Conservation (phyloP, 23 tunicate species). For the Styela plicata region DNA sequence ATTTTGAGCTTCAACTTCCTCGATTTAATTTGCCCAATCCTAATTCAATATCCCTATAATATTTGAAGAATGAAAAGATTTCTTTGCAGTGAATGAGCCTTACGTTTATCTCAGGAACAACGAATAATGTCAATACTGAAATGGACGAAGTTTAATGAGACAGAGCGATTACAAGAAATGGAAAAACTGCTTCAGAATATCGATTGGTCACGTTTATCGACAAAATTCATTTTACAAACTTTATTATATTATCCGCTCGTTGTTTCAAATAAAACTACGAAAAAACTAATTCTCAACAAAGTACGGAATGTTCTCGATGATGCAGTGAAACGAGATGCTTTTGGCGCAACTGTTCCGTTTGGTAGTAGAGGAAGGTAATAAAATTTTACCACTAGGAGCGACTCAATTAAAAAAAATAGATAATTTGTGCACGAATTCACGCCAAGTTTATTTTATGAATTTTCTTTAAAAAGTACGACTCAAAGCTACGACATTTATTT, state of each 20-base stretch:
- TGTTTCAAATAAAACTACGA: conserved; percentile 1
- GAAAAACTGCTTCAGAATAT: conserved; percentile 2
- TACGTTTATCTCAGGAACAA: conserved; percentile 5
- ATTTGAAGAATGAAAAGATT: too few relatives aligned
- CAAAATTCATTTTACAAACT: conserved; percentile 21
- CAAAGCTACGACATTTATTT: too few relatives aligned
- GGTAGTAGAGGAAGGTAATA: too few relatives aligned
- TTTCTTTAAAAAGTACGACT: too few relatives aligned
- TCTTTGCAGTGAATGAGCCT: too few relatives aligned
- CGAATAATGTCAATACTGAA: conserved; percentile 12
- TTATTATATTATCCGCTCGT: conserved; percentile 17
- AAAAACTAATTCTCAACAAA: conserved; percentile 10
- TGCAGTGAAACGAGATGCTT: not conserved
- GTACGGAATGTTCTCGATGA: conserved; percentile 21
- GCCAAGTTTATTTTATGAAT: too few relatives aligned
- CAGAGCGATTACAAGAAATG: conserved; percentile 5
- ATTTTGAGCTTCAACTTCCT: too few relatives aligned
- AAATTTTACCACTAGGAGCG: too few relatives aligned
- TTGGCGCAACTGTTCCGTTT: not conserved
- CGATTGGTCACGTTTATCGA: conserved; percentile 21
- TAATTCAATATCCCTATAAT: too few relatives aligned
- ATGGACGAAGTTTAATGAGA: conserved; percentile 4
- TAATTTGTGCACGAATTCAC: too few relatives aligned
- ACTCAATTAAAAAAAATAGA: too few relatives aligned
- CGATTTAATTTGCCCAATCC: too few relatives aligned